Conservation (phyloP, 2,888 invertebrate genomes). For the Scelioninae gen. 1 region DNA sequence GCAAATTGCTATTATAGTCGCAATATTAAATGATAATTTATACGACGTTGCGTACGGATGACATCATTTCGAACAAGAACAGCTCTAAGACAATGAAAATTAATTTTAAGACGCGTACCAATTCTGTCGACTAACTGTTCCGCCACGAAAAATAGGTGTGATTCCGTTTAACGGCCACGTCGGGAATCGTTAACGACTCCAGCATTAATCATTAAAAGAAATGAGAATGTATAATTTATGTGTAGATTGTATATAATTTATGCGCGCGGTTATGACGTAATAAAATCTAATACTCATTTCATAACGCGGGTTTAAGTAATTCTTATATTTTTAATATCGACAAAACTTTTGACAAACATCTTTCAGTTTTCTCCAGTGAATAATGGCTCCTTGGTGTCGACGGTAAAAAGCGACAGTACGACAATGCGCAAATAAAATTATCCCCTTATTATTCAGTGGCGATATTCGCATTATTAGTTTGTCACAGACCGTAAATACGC, state of each 20-base stretch:
- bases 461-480: conserved; percentile 60
- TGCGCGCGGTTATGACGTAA: conserved; percentile 25
- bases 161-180: conserved; percentile 19
- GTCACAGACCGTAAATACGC: conserved; percentile 60
- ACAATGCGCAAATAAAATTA: conserved; percentile 21
- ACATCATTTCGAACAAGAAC: conserved; percentile 41
- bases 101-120: conserved; percentile 18
- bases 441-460: conserved; percentile 64
- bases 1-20: conserved; percentile 51
- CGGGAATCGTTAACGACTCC: conserved; percentile 15
- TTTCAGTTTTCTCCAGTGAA: not conserved
- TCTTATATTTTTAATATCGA: not conserved
- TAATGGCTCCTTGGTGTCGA: too few relatives aligned
- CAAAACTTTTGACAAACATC: not conserved
- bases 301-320: not conserved
- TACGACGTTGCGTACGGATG: conserved; percentile 45
- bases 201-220: conserved; percentile 29
- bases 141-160: conserved; percentile 17
- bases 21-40: conserved; percentile 53
- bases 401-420: conserved; percentile 29
- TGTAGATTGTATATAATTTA: conserved; percentile 25
- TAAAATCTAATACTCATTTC: conserved; percentile 30
- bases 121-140: conserved; percentile 9
- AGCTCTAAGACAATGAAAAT: conserved; percentile 27
- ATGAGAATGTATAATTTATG: conserved; percentile 36